These are phyloP conservation scores for Callyntrura sp. DNA, from an alignment of 2,888 invertebrate genomes.

Conservation along the genomic window DNA sequence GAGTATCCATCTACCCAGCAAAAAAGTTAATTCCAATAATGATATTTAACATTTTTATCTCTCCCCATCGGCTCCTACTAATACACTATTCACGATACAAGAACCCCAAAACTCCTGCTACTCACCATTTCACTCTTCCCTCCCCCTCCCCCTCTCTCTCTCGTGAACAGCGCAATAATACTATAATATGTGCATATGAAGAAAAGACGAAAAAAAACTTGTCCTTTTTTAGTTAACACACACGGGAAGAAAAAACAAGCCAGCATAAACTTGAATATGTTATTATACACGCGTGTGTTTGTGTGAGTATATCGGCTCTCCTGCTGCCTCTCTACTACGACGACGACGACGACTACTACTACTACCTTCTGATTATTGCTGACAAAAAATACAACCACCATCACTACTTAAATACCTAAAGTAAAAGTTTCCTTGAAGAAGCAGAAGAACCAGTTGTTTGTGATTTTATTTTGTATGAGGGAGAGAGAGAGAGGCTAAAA, in stretches of 20 bases:
- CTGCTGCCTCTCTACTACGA: conserved; percentile 7
- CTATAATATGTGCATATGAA: not conserved
- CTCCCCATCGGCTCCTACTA: not conserved
- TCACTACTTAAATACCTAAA: conserved; percentile 52
- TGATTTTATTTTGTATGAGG: conserved; percentile 1
- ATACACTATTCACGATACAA: conserved; percentile 18
- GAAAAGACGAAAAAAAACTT: conserved; percentile 19
- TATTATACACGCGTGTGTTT: conserved; percentile 36
- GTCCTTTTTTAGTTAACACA: conserved; percentile 21
- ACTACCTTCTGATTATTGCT: not conserved
- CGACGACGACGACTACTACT: too few species aligned
- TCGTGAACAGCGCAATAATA: not conserved
- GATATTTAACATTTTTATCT: conserved; percentile 13
- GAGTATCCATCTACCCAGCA: not conserved
- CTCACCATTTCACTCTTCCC: too few species aligned
- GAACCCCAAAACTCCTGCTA: not conserved
- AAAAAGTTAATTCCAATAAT: conserved; percentile 8
- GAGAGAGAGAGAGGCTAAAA: conserved; percentile 8
- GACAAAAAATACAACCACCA: conserved; percentile 10
- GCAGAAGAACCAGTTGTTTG: conserved; percentile 52
- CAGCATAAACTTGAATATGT: conserved; percentile 25
- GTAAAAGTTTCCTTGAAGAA: conserved; percentile 73
- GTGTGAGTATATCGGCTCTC: not conserved
- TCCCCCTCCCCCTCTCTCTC: too few species aligned
- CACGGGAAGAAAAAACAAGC: conserved; percentile 3